Evolutionary conservation across 2,797 vertebrate genomes (phyloP).

Genomic region (Australoheros facetus): DNA sequence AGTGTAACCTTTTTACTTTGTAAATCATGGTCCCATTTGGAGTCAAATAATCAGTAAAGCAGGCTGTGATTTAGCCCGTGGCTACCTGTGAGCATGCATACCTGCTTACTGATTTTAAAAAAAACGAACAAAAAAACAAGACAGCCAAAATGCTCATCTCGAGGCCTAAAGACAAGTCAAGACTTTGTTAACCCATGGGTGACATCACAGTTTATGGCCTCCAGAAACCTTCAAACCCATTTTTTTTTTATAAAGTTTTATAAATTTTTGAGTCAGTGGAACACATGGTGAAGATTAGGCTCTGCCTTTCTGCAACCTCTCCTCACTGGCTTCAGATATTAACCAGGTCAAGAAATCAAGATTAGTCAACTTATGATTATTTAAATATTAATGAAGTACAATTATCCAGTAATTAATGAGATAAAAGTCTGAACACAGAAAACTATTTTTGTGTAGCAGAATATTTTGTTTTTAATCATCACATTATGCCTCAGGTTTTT

Average conservation of each 20-base stretch:
- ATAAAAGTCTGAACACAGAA: constrained; percentile 20
- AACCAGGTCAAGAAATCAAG: constrained; percentile 7
- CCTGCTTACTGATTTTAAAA: not conserved
- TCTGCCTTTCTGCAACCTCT: not conserved
- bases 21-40: not conserved
- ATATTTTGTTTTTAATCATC: constrained; percentile 20
- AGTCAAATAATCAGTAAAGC: not conserved
- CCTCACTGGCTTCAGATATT: not conserved
- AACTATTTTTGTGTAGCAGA: not conserved
- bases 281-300: not conserved
- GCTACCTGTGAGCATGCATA: not conserved
- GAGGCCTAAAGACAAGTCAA: not conserved
- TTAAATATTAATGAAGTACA: constrained; percentile 12
- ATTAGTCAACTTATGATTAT: constrained; percentile 10
- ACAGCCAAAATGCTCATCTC: not conserved
- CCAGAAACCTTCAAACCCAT: not conserved
- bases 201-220: not conserved
- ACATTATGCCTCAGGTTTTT: constrained; percentile 13
- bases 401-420: constrained; percentile 24
- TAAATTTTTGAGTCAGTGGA: not conserved
- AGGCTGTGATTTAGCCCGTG: not conserved
- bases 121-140: not conserved
- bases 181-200: not conserved
- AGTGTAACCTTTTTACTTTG: not conserved
- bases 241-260: not conserved